These are phyloP conservation scores for Xylocopa sonorina DNA, from an alignment of 1,140 invertebrate genomes.

Conservation along the genomic window DNA sequence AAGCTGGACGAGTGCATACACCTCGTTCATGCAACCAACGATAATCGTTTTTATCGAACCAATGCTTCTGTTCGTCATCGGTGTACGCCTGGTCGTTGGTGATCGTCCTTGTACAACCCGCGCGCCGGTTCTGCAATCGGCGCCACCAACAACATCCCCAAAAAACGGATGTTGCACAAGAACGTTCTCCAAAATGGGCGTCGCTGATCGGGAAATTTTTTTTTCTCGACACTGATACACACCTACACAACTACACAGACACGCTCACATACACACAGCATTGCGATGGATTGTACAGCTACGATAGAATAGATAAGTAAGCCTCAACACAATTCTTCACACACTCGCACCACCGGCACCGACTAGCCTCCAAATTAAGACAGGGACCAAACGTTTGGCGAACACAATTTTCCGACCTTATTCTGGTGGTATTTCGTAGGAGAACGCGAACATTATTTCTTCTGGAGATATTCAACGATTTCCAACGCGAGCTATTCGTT, in stretches of 20 bases:
- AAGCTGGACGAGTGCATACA: slow-evolving; percentile 81
- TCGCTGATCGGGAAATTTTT: slow-evolving; percentile 76
- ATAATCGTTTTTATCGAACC: slow-evolving; percentile 81
- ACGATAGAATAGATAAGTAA: slow-evolving; percentile 74
- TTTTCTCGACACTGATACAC: slow-evolving; percentile 73
- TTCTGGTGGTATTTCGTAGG: slow-evolving; percentile 24
- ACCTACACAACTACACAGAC: slow-evolving; percentile 65
- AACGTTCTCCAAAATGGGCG: slow-evolving; percentile 48
- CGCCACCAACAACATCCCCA: background rate
- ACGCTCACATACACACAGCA: slow-evolving; percentile 69
- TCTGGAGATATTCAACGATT: slow-evolving; percentile 12
- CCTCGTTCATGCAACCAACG: slow-evolving; percentile 80
- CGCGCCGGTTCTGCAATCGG: background rate
- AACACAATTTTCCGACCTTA: slow-evolving; percentile 22
- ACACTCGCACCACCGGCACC: slow-evolving; percentile 72
- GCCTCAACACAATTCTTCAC: slow-evolving; percentile 64
- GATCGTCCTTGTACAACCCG: slow-evolving; percentile 36
- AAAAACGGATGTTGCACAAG: slow-evolving; percentile 4
- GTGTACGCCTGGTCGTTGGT: slow-evolving; percentile 57
- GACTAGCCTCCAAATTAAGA: slow-evolving; percentile 70
- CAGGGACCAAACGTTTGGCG: slow-evolving; percentile 68
- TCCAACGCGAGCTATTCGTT: slow-evolving; percentile 12
- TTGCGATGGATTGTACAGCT: slow-evolving; percentile 78
- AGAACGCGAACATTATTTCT: slow-evolving; percentile 5
- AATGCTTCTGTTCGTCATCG: slow-evolving; percentile 79